These are phyloP conservation scores for Pseudonaja textilis DNA, from an alignment of 2,113 vertebrate genomes.

Conservation along the genomic window DNA sequence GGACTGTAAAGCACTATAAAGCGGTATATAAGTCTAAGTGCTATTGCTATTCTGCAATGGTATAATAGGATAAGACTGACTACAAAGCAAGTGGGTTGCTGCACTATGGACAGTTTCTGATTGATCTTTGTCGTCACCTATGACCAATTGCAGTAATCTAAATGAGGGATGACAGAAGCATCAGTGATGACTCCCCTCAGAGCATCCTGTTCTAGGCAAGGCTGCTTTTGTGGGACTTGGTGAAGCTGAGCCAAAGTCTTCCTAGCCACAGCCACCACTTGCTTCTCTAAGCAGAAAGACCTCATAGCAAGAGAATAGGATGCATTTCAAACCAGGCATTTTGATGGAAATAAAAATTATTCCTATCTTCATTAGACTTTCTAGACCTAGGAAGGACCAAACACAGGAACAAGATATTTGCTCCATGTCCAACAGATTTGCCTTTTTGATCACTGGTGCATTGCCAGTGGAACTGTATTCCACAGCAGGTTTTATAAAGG, in stretches of 20 bases:
- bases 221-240: background rate
- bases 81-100: background rate
- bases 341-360: background rate
- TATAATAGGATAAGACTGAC: background rate
- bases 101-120: background rate
- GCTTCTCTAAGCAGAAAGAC: background rate
- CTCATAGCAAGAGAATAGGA: fast-evolving
- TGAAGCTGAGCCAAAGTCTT: background rate
- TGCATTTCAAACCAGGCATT: constrained; percentile 13
- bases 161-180: background rate
- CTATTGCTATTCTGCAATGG: background rate
- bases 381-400: background rate
- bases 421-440: background rate
- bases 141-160: background rate
- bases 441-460: background rate
- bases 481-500: background rate
- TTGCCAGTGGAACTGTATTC: constrained; percentile 17
- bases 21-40: too few species aligned
- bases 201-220: background rate
- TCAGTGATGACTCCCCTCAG: background rate
- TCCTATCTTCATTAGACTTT: background rate
- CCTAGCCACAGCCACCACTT: background rate
- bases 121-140: background rate
- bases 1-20: too few species aligned
- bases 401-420: constrained; percentile 12